Evolutionary conservation across 2,113 vertebrate species (phyloP), one percentile per base, ranked within the genome.

Genomic region (Cynocephalus volans): DNA sequence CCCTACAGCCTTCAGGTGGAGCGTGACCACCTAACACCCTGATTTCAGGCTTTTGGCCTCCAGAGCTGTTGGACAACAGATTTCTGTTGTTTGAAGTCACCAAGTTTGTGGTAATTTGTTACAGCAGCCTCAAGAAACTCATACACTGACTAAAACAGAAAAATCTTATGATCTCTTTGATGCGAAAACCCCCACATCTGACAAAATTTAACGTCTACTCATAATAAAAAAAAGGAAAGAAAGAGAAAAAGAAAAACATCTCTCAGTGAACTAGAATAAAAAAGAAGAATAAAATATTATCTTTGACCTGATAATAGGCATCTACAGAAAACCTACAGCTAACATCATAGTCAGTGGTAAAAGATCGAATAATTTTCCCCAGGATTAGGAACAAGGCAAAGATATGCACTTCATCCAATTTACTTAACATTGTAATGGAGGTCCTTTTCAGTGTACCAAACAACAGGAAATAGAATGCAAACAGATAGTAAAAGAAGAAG

Each of bases 191-290:
- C 41, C 41, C 41, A 41, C 41, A 41, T 4, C 4, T 41, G 41
- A 41, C 54, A 65, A 95, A 95, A 80, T 89, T 41, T 24, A 86
- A 76, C 52, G 90, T 9, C 33, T 87, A 77, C 17, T 56, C 31
- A 87, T 50, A 26, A 56, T 67, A 23, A 56, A 64, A 6, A 81
- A 65, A 28, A 82, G 12, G 45, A 88, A 60, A 64, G 1, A 64
- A 26, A 86, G 18, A 45, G 28, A 50, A 24, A n/a, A 76, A 48
- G 70, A 41, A 75, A 52, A 65, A 60, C 15, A 4, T 41, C 41
- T 52, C 3, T 50, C 33, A 72, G 86, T 9, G 70, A 88, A 84
- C 45, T 58, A 88, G 54, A 79, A 80, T 23, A 81, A n/a, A 83
- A 58, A 23, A 58, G 13, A 15, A n/a, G n/a, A n/a, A n/a, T n/a